Conservation (phyloP, 2,113 vertebrate species). For the Bubalus kerabau region DNA sequence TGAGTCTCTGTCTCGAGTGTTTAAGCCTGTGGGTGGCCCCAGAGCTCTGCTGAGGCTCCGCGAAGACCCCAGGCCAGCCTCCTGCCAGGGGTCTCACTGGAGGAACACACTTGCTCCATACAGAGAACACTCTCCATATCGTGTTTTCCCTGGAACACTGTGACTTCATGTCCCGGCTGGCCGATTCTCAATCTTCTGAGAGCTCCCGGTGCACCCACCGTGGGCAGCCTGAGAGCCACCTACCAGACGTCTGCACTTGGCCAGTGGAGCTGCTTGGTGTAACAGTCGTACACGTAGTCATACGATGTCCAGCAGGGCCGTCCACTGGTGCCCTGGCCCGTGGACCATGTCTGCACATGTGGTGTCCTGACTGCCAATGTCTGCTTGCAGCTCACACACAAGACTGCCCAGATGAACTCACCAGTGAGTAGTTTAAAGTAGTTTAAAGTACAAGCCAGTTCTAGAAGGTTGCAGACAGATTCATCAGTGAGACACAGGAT, state of each 20-base stretch:
- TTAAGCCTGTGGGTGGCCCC: rapidly evolving
- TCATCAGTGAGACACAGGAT: background rate
- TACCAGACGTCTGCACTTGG: rapidly evolving
- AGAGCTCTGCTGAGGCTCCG: rapidly evolving
- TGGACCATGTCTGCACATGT: rapidly evolving
- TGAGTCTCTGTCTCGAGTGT: rapidly evolving
- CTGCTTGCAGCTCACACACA: background rate
- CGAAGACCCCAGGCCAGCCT: rapidly evolving
- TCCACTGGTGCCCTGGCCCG: rapidly evolving
- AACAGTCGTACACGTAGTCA: rapidly evolving
- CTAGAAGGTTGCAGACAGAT: background rate
- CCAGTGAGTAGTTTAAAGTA: rapidly evolving
- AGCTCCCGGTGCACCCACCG: rapidly evolving
- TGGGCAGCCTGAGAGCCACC: rapidly evolving
- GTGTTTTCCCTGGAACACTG: background rate
- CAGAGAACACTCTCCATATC: background rate
- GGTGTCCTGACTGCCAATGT: rapidly evolving
- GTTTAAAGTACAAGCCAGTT: rapidly evolving
- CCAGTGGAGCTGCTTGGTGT: rapidly evolving
- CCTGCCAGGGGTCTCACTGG: background rate
- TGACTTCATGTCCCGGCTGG: background rate
- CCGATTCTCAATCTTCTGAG: background rate
- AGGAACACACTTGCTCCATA: background rate
- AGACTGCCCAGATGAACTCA: rapidly evolving
- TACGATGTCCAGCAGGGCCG: rapidly evolving